Base-by-base conservation (phyloP, 2,797 vertebrate species). In the Clarias laeviceps region DNA sequence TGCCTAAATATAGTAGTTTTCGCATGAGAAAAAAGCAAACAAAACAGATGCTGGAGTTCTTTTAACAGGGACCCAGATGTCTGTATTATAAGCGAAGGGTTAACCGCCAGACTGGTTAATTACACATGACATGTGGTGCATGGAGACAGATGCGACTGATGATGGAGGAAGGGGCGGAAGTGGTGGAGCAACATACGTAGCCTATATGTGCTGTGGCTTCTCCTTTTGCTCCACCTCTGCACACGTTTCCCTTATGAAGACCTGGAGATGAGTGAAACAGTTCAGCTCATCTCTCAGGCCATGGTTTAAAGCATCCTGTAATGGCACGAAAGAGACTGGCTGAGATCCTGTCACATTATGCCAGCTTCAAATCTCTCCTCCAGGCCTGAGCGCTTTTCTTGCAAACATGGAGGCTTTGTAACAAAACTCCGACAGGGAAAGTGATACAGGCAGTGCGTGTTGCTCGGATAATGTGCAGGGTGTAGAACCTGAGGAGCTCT, bases 281-380 rank as follows among this genome's bases (percentile, higher is more conserved):
- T 54, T 54, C 86, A 80, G 79, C 78, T 87, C 82, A 74, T 65
- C 82, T 85, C 70, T 87, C 79, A 56, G 80, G 89, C 85, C 87
- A 86, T 88, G 87, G 85, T 85, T 90, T 88, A 89, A 69, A 88
- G 88, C 76, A 88, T 88, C 87, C 89, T 83, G 72, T 87, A 88
- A 87, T 80, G 74, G 73, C 68, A 84, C 57, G 45, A 84, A 56
- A 80, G 40, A 81, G 82, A 80, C 88, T 84, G 73, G 80, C 78
- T 84, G 84, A 89, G 85, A 83, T 78, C 85, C 86, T 90, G 88
- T 89, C 90, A 88, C 81, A 87, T 83, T 70, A 70, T 82, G 86
- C 78, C 84, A 87, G 72, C 74, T 76, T 90, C 88, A 89, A 87
- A 88, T 85, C 83, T 82, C 72, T 81, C 80, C 84, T 82, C 84